These are phyloP conservation scores for Heterodera schachtii DNA, from an alignment of 1,140 invertebrate species.

Conservation along the genomic window DNA sequence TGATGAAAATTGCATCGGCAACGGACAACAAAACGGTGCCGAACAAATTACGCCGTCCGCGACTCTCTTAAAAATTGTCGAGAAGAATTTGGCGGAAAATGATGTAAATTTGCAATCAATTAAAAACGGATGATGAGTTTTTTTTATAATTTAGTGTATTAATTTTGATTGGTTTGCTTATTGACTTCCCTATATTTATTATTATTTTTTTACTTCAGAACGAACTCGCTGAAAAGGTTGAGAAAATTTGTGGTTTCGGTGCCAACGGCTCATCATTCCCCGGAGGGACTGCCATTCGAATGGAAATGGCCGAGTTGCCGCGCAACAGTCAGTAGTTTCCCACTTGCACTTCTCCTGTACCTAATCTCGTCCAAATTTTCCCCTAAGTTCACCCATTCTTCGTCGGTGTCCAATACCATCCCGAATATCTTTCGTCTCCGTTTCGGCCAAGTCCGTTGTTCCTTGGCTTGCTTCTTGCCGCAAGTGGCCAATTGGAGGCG, in stretches of 20 bases:
- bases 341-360: background rate
- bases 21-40: slow-evolving; percentile 2
- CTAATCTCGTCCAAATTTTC: slow-evolving; percentile 30
- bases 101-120: background rate
- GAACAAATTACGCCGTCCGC: slow-evolving; percentile 53
- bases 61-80: slow-evolving; percentile 49
- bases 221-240: slow-evolving; percentile 54
- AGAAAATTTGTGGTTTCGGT: slow-evolving; percentile 54
- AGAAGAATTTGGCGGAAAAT: slow-evolving; percentile 32
- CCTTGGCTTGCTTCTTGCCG: slow-evolving; percentile 85
- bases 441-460: slow-evolving; percentile 91
- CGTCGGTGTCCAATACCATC: slow-evolving; percentile 94
- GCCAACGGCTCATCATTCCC: slow-evolving; percentile 44
- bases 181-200: background rate
- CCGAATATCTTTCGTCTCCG: slow-evolving; percentile 91
- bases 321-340: slow-evolving; percentile 41
- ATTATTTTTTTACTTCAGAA: background rate
- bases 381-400: slow-evolving; percentile 80
- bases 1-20: slow-evolving; percentile 61
- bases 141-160: background rate
- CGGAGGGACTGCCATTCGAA: slow-evolving; percentile 69
- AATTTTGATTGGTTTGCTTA: background rate
- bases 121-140: no score
- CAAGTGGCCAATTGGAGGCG: slow-evolving; percentile 70
- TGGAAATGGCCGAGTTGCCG: slow-evolving; percentile 79